Evolutionary conservation across 1,140 invertebrate genomes (phyloP).

Genomic region (Drosophila subobscura): DNA sequence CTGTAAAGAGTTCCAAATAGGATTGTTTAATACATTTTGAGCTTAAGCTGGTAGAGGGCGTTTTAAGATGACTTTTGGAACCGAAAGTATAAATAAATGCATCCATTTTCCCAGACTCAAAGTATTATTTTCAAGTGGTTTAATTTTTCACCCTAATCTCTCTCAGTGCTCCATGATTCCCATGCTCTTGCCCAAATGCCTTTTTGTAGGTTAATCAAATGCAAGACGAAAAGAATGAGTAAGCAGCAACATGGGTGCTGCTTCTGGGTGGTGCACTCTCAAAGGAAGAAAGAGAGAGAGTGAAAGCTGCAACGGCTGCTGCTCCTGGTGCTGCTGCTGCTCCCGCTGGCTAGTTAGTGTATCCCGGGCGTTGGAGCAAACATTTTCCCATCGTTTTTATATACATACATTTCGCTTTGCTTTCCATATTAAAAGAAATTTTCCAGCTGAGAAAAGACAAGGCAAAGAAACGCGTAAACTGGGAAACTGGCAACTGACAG

Average conservation of each 20-base stretch:
- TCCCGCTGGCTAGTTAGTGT: conserved; percentile 56
- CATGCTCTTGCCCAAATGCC: conserved; percentile 39
- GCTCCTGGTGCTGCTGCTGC: neutral
- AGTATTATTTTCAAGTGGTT: no score
- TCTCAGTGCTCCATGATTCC: no score
- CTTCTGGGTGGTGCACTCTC: conserved; percentile 16
- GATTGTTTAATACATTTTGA: no score
- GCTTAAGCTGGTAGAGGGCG: no score
- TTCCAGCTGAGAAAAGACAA: conserved; percentile 41
- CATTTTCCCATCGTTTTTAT: conserved; percentile 46
- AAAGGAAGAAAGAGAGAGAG: neutral
- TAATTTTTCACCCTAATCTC: no score
- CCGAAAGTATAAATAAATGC: no score
- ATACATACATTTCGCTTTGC: conserved; percentile 48
- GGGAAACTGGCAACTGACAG: conserved; percentile 61
- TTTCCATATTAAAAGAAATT: conserved; percentile 69
- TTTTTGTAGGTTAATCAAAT: conserved; percentile 79
- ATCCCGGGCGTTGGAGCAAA: conserved; percentile 42
- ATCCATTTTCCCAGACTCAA: no score
- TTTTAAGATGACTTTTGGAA: no score
- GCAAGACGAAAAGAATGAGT: conserved; percentile 50
- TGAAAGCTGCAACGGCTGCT: conserved; percentile 1
- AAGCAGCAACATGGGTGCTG: conserved; percentile 21
- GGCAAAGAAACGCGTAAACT: conserved; percentile 7
- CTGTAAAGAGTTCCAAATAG: no score